Evolutionary conservation across 2,113 vertebrate genomes (phyloP).

Genomic region (Thomomys bottae): DNA sequence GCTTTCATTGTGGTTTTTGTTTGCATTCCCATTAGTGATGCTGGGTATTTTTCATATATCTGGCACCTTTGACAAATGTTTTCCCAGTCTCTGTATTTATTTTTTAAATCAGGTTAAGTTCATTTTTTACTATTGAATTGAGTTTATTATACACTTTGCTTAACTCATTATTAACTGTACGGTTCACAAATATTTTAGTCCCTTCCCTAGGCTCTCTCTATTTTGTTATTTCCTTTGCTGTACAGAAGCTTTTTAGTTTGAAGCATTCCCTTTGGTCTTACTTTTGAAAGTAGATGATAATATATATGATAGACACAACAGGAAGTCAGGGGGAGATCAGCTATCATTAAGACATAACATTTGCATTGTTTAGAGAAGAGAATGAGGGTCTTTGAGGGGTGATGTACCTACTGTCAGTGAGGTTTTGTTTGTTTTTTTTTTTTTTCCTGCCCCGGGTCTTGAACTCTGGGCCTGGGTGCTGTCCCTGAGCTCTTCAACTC

Average conservation of each 20-base stretch:
- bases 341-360: neutral
- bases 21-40: neutral
- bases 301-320: neutral
- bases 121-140: too few species aligned
- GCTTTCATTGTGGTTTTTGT: neutral
- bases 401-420: neutral
- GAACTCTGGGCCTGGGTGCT: too few species aligned
- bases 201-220: neutral
- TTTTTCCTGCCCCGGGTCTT: too few species aligned
- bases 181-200: neutral
- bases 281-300: slow-evolving; percentile 8
- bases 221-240: neutral
- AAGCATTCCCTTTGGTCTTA: neutral
- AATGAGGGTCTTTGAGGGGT: neutral
- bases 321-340: neutral
- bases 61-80: neutral
- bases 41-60: neutral
- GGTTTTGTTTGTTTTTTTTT: too few species aligned
- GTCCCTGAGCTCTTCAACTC: too few species aligned
- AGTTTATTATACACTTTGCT: neutral
- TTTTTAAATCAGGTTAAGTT: too few species aligned
- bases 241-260: neutral
- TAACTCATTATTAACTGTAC: neutral
- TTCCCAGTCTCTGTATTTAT: neutral
- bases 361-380: neutral